Evolutionary conservation across 2,797 vertebrate genomes (phyloP).

Genomic region (Staurois parvus): DNA sequence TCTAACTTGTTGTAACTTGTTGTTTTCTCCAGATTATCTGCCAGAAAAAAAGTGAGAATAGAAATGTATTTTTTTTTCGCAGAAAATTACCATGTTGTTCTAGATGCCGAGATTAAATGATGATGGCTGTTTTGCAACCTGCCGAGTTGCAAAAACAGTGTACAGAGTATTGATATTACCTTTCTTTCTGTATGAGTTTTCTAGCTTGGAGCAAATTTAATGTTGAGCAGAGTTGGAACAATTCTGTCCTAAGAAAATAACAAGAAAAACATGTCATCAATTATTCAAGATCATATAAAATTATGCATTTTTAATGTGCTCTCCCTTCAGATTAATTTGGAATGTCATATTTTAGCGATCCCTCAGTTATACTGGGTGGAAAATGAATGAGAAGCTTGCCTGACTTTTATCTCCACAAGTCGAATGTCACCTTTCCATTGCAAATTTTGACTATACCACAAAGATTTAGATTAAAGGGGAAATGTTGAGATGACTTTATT

Average conservation of each 20-base stretch:
- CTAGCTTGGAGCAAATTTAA: constrained; percentile 57
- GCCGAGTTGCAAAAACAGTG: constrained; percentile 59
- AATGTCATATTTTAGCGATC: constrained; percentile 51
- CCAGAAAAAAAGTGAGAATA: constrained; percentile 19
- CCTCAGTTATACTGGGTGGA: constrained; percentile 10
- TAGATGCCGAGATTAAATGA: constrained; percentile 61
- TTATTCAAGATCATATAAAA: constrained; percentile 54
- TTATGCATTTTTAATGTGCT: constrained; percentile 62
- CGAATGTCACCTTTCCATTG: constrained; percentile 25
- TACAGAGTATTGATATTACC: constrained; percentile 57
- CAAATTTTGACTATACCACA: constrained; percentile 21
- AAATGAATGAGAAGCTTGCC: constrained; percentile 16
- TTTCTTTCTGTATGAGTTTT: constrained; percentile 47
- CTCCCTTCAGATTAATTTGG: constrained; percentile 54
- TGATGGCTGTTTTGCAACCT: constrained; percentile 59
- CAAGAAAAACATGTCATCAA: constrained; percentile 59
- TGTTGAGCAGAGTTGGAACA: constrained; percentile 55
- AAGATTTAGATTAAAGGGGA: constrained; percentile 23
- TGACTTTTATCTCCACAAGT: constrained; percentile 31
- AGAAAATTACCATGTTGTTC: constrained; percentile 61
- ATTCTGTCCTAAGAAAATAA: constrained; percentile 54
- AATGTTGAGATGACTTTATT: background rate
- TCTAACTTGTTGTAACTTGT: constrained; percentile 29
- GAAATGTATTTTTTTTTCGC: constrained; percentile 44
- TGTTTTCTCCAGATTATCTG: constrained; percentile 45